Percentiles rank a stretch among this genome's conserved stretches.
These are phyloP conservation scores for Zoanthus sociatus DNA, from an alignment of 92 coral and sea anemone species.

Conservation along the genomic window DNA sequence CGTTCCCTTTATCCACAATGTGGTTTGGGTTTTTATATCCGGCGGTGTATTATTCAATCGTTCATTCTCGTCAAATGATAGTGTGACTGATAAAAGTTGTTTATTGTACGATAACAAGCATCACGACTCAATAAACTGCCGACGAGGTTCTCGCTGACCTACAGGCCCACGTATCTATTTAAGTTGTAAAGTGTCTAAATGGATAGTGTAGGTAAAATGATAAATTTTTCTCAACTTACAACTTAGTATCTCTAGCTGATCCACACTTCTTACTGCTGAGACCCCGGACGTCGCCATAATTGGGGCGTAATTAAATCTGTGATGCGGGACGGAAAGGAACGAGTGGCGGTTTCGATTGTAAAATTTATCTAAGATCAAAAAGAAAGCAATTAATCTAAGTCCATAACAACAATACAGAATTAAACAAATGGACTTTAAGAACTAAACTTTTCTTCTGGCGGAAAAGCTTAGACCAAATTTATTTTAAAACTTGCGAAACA, in stretches of 20 bases:
- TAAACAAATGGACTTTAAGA: background rate
- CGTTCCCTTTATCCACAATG: no score
- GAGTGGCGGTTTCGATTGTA: constrained; percentile 31
- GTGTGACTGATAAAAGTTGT: no score
- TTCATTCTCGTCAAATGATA: no score
- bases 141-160: background rate
- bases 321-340: constrained; percentile 37
- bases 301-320: constrained; percentile 25
- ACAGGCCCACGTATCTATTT: no score
- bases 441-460: background rate
- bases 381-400: background rate
- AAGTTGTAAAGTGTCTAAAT: no score
- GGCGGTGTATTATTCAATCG: no score
- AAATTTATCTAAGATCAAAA: constrained; percentile 33
- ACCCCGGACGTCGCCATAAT: constrained; percentile 25
- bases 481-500: no score
- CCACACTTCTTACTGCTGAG: constrained; percentile 58
- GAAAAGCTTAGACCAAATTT: background rate
- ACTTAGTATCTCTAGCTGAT: constrained; percentile 68
- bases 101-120: no score
- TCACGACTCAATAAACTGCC: no score
- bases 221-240: constrained; percentile 48
- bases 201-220: no score
- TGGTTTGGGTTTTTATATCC: no score
- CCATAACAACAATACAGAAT: background rate